Evolutionary conservation across 2,888 invertebrate species (phyloP).

Genomic region (Chironomus riparius): DNA sequence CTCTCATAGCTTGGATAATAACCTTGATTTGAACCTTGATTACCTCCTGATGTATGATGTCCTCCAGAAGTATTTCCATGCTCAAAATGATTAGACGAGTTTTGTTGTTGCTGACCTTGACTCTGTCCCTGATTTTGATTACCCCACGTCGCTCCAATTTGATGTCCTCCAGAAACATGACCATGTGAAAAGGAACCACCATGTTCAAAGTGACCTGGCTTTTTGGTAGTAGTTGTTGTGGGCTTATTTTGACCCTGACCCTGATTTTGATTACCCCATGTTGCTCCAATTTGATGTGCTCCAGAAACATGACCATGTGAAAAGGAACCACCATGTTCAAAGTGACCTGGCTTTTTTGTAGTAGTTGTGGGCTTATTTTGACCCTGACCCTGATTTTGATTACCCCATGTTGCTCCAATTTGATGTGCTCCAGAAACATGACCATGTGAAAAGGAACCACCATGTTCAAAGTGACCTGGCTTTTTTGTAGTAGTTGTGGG

Average conservation of each 20-base stretch:
- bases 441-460: not conserved
- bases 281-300: not conserved
- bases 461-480: not conserved
- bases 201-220: not conserved
- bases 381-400: not conserved
- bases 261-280: constrained; percentile 8
- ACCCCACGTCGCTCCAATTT: not conserved
- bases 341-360: not conserved
- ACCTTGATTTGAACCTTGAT: constrained; percentile 9
- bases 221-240: not conserved
- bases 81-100: not conserved
- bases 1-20: not conserved
- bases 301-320: not conserved
- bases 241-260: not conserved
- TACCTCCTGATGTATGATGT: not conserved
- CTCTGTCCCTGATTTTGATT: constrained; percentile 7
- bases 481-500: not conserved
- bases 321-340: not conserved
- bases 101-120: not conserved
- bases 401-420: not conserved
- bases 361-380: not conserved
- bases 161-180: not conserved
- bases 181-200: not conserved
- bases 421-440: not conserved
- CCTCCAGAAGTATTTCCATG: not conserved